A percentile compares a stretch with the other conserved stretches of the same genome.
Evolutionary conservation across 2,113 vertebrate species (phyloP).

Genomic region (Sinocyclocheilus grahami): DNA sequence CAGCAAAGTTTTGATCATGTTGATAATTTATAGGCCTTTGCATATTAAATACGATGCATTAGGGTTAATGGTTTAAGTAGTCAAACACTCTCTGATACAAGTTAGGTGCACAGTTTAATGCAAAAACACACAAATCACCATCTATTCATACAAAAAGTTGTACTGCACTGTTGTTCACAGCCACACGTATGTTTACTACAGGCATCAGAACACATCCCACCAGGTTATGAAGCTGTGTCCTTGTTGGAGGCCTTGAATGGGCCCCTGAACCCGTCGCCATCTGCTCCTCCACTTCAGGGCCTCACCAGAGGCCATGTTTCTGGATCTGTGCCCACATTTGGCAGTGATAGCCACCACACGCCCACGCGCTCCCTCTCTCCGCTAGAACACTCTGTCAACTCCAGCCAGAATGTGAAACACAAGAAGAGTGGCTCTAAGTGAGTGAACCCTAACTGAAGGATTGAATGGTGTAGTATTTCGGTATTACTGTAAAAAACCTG

Average conservation of each 20-base stretch:
- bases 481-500: not conserved
- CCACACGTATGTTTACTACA: slow-evolving; percentile 58
- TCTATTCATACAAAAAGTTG: not conserved
- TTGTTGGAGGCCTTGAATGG: slow-evolving; percentile 95
- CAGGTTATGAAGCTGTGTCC: slow-evolving; percentile 92
- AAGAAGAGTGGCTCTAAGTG: slow-evolving; percentile 91
- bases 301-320: slow-evolving; percentile 79
- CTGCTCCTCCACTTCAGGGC: slow-evolving; percentile 75
- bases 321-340: slow-evolving; percentile 81
- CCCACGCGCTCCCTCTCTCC: slow-evolving; percentile 80
- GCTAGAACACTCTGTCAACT: slow-evolving; percentile 80
- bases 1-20: no score
- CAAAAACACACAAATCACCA: not conserved
- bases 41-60: no score
- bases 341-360: slow-evolving; percentile 81
- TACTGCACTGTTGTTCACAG: not conserved
- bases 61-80: not conserved
- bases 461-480: not conserved
- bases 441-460: slow-evolving; percentile 61
- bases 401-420: slow-evolving; percentile 83
- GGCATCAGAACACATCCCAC: slow-evolving; percentile 93
- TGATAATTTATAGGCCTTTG: no score
- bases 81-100: not conserved
- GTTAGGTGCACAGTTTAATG: not conserved
- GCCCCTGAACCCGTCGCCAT: slow-evolving; percentile 84